phyloP scores from a whole-genome alignment of 1,140 invertebrate species.

The Chelonus insularis region DNA sequence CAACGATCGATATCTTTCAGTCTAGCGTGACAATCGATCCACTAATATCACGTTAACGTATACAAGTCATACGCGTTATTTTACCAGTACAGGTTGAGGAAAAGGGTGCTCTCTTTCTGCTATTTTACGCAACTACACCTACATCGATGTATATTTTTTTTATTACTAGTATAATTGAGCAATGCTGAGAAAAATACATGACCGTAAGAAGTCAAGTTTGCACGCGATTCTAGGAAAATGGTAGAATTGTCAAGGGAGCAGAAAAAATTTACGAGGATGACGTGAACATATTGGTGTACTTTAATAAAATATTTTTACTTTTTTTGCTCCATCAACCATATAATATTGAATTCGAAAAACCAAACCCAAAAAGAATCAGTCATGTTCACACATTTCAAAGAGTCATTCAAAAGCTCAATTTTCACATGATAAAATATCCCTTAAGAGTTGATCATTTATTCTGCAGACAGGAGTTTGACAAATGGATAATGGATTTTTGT shows the following conservation, averaged over 20 bases:
- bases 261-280: neutral
- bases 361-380: neutral
- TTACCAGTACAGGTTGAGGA: neutral
- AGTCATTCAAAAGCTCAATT: neutral
- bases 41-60: neutral
- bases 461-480: too few species aligned
- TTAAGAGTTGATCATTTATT: neutral
- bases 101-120: neutral
- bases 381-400: too few species aligned
- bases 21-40: constrained; percentile 10
- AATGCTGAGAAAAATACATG: neutral
- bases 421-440: neutral
- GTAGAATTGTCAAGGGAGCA: neutral
- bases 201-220: neutral
- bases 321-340: neutral
- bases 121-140: constrained; percentile 1
- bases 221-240: neutral
- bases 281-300: neutral
- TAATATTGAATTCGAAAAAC: too few species aligned
- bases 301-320: neutral
- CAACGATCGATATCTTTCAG: constrained; percentile 9
- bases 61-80: constrained; percentile 3
- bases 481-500: too few species aligned
- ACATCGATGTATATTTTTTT: neutral
- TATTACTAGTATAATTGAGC: neutral